phyloP scores from a whole-genome alignment of 2,113 vertebrate genomes.

The Elachura formosa region DNA sequence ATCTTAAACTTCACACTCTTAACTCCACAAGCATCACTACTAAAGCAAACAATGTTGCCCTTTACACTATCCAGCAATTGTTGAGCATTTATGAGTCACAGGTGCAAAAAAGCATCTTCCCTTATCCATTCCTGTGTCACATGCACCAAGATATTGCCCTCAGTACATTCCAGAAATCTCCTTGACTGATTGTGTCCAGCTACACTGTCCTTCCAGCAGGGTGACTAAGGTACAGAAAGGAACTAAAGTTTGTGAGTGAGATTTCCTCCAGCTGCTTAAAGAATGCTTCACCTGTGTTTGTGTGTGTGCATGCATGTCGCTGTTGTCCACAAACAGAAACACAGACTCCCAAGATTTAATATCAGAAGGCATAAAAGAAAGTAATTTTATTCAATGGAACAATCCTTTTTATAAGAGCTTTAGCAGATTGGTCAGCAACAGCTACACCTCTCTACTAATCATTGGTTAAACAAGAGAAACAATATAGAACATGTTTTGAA shows the following conservation, averaged over 20 bases:
- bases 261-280: not conserved
- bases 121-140: not conserved
- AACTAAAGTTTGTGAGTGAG: not conserved
- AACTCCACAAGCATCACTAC: not conserved
- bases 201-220: not conserved
- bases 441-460: no score
- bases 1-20: not conserved
- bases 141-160: not conserved
- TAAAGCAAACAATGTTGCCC: not conserved
- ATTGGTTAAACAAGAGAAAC: no score
- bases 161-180: not conserved
- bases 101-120: not conserved
- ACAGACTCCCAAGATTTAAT: no score
- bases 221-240: not conserved
- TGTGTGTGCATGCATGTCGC: no score
- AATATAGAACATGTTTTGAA: no score
- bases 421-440: no score
- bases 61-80: not conserved
- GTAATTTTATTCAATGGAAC: no score
- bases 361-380: no score
- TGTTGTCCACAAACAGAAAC: no score
- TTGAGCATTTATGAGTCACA: not conserved
- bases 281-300: not conserved
- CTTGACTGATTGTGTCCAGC: not conserved
- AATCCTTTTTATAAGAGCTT: no score